A percentile compares a stretch with the other conserved stretches of the same genome.
These are phyloP conservation scores for Gavialis gangeticus DNA, from an alignment of 2,113 vertebrate genomes.

Conservation along the genomic window DNA sequence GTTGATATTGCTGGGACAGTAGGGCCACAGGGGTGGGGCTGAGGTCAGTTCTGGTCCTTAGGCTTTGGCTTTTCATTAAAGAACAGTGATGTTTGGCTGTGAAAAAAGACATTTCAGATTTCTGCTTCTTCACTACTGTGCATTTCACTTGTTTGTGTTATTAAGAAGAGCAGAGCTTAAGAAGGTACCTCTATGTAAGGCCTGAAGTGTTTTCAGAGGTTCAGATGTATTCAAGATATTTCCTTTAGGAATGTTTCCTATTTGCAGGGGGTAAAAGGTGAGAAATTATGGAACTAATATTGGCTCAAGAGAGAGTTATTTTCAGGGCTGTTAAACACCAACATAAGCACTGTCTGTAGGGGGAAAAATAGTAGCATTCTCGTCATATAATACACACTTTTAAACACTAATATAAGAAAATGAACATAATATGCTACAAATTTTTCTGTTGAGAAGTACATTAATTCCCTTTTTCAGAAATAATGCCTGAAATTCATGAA, in stretches of 20 bases:
- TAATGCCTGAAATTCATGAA: accelerated
- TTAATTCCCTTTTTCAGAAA: neutral
- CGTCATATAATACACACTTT: neutral
- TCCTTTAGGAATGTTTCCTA: slow-evolving; percentile 12
- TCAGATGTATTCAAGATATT: slow-evolving; percentile 12
- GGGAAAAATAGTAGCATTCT: neutral
- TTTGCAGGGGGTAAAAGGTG: neutral
- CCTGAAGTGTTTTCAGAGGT: neutral
- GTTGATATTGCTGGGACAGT: neutral
- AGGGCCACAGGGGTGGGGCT: neutral
- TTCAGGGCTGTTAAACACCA: neutral
- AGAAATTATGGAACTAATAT: neutral
- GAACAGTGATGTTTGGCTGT: neutral
- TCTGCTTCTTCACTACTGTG: neutral
- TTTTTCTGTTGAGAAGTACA: neutral
- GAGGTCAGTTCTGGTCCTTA: neutral
- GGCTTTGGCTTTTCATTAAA: neutral
- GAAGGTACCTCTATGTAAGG: neutral
- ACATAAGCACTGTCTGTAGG: neutral
- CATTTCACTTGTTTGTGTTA: neutral
- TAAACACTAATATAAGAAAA: neutral
- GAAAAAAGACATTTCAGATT: neutral
- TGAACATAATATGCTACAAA: neutral
- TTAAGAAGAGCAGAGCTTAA: neutral
- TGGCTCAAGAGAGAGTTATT: neutral